Base-by-base conservation (phyloP, 2,888 invertebrate genomes). In the Cryptosula pallasiana region DNA sequence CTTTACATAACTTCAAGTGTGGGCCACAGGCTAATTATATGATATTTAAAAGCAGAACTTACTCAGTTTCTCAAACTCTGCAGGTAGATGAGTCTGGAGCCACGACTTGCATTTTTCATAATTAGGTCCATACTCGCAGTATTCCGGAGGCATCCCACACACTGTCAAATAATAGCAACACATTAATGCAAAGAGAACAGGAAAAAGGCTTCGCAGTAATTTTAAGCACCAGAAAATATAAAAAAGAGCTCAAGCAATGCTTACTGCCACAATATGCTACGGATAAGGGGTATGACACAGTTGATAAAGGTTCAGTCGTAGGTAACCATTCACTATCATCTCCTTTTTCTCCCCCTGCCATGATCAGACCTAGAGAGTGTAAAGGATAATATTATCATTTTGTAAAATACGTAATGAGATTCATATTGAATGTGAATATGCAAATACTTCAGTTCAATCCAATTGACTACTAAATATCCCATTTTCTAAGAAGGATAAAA, bases 91-190 rank as follows among this genome's bases (percentile, higher is more conserved):
- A 80, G 92, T 92, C 85, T 96, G 95, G 76, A 98, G 86, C 98
- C 98, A 99, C 77, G 91, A 91, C 84, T 95, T 95, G 84, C 98
- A 99, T 86, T 95, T 95, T 76, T 96, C 97, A 84, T 94, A 94
- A 85, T 95, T 95, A 13, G 97, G 97, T 86, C 96, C 95, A 86
- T 93, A 96, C 88, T 98, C 97, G 86, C 98, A 98, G 84, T 97
- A 99, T 92, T 94, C 83, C 25, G 79, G 73, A 55, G 81, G 81
- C 77, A 80, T 78, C 20, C 76, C 75, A 73, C 78, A 80, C 77
- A 78, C 78, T 78, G 78, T 71, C 77, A 78, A 35, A 73, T 57
- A 73, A 54, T n/a, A n/a, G n/a, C n/a, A n/a, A n/a, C n/a, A n/a
- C n/a, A n/a, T n/a, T n/a, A n/a, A n/a, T n/a, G n/a, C n/a, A n/a